Evolutionary conservation across 2,113 vertebrate species (phyloP).

Genomic region (Cacatua alba): DNA sequence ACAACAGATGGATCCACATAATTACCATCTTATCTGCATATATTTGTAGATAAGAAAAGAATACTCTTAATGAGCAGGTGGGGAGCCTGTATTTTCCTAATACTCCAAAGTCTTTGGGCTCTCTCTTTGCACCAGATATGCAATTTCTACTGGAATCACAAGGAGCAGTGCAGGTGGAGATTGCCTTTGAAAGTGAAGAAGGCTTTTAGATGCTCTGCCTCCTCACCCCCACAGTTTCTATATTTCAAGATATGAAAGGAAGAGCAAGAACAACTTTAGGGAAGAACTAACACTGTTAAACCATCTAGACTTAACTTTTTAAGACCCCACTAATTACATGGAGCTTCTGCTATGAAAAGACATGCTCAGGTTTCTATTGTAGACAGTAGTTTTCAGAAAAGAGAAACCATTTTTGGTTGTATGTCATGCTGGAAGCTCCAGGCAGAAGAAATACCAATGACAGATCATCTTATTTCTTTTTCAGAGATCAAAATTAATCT

Average conservation of each 20-base stretch:
- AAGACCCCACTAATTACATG: background rate
- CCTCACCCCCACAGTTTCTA: background rate
- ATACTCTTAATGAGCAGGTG: conserved; percentile 22
- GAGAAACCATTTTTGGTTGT: background rate
- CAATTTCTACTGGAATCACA: background rate
- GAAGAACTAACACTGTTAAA: background rate
- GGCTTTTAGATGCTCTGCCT: background rate
- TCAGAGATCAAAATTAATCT: conserved; percentile 7
- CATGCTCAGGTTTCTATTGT: background rate
- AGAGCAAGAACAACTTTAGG: background rate
- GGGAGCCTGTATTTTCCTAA: background rate
- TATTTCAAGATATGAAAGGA: background rate
- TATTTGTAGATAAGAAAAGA: conserved; percentile 40
- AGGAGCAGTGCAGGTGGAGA: background rate
- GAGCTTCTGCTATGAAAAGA: background rate
- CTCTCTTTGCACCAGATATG: background rate
- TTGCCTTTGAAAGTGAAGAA: background rate
- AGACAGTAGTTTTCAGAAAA: background rate
- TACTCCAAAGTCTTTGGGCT: background rate
- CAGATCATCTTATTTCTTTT: background rate
- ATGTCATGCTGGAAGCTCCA: background rate
- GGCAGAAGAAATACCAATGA: background rate
- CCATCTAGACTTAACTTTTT: background rate
- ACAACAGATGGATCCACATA: conserved; percentile 62
- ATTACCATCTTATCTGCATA: conserved; percentile 57